Conservation (phyloP, 2,113 vertebrate genomes). For the Recurvirostra avosetta region DNA sequence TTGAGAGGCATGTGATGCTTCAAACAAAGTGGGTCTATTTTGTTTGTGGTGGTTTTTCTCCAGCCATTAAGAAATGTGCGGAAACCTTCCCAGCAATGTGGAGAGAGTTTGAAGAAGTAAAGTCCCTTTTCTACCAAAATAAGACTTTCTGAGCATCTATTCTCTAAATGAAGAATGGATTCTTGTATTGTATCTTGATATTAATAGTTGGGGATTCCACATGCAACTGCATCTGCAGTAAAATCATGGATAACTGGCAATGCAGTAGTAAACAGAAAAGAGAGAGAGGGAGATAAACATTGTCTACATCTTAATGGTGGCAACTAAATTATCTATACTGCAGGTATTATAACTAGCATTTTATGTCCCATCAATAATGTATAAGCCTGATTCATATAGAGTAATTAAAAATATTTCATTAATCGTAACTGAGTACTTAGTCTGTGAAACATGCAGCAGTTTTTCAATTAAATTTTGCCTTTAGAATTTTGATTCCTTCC, state of each 20-base stretch:
- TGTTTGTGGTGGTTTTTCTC: neutral
- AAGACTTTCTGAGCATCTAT: neutral
- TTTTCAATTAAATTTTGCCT: neutral
- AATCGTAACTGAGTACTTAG: neutral
- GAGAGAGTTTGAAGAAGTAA: neutral
- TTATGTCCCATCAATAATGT: neutral
- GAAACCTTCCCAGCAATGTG: neutral
- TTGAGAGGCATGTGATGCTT: neutral
- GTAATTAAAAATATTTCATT: neutral
- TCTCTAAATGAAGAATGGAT: neutral
- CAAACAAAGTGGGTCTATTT: neutral
- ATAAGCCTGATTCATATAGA: neutral
- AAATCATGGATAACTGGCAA: neutral
- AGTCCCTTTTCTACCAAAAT: neutral
- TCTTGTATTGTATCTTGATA: neutral
- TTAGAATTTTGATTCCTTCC: neutral
- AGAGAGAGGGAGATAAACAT: neutral
- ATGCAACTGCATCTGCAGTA: neutral
- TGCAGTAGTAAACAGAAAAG: neutral
- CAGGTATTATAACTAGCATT: neutral
- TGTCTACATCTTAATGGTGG: neutral
- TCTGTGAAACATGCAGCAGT: neutral
- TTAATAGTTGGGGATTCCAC: neutral
- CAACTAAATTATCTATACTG: neutral
- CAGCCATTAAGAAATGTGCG: neutral